A percentile compares a stretch with the other conserved stretches of the same genome.
Conservation (phyloP, 2,113 vertebrate genomes). For the Cranoglanis bouderius region DNA sequence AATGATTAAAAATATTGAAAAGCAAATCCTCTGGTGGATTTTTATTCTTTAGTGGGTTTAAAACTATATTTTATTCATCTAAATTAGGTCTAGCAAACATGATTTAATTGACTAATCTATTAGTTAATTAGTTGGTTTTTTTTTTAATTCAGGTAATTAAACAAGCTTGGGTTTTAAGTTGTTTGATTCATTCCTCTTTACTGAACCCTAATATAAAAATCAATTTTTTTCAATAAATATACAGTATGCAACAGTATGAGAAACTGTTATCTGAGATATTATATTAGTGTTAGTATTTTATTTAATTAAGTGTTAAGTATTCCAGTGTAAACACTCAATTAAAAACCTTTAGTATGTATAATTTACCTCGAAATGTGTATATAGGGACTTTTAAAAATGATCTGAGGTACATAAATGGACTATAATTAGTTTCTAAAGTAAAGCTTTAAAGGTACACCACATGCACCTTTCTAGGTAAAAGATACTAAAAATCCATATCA, state of each 20-base stretch:
- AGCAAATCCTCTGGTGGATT: background rate
- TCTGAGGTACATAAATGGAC: background rate
- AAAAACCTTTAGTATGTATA: too few species aligned
- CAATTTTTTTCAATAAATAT: background rate
- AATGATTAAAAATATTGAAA: background rate
- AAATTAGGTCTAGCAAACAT: background rate
- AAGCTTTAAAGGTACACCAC: background rate
- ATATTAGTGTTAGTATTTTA: background rate
- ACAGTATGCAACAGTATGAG: background rate
- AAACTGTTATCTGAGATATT: background rate
- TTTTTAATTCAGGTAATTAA: background rate
- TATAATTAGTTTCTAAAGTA: background rate
- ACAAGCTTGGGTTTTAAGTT: background rate
- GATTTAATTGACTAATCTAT: background rate
- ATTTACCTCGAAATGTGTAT: background rate
- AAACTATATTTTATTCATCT: background rate
- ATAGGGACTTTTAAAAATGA: background rate
- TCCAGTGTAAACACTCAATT: background rate
- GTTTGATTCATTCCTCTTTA: background rate
- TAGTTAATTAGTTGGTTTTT: too few species aligned
- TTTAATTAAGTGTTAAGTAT: background rate
- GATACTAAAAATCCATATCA: too few species aligned
- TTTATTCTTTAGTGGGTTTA: background rate
- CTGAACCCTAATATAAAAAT: background rate
- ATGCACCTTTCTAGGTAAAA: background rate